Conservation (phyloP, 2,797 vertebrate species). For the Sus cebifrons region DNA sequence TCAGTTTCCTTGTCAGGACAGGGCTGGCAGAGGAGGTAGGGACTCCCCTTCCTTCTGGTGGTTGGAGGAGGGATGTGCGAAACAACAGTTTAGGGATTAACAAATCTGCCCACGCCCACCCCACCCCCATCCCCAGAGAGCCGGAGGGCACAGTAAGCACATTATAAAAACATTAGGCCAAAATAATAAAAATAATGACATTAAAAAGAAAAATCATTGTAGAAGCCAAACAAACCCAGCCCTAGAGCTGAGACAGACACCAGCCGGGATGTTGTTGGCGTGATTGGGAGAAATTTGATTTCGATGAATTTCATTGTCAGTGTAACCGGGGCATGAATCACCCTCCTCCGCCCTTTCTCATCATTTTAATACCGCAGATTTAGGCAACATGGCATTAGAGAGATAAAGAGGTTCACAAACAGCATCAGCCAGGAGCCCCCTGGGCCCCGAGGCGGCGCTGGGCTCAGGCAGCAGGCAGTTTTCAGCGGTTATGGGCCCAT, state of each 20-base stretch:
- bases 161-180: slow-evolving; percentile 83
- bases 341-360: slow-evolving; percentile 69
- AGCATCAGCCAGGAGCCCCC: slow-evolving; percentile 64
- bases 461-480: slow-evolving; percentile 62
- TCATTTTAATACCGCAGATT: slow-evolving; percentile 66
- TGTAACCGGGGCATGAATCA: slow-evolving; percentile 75
- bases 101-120: background rate
- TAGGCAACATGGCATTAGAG: slow-evolving; percentile 68
- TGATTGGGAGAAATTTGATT: slow-evolving; percentile 80
- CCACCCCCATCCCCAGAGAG: slow-evolving; percentile 14
- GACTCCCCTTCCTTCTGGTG: background rate
- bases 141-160: slow-evolving; percentile 65
- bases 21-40: background rate
- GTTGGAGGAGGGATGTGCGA: background rate
- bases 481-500: slow-evolving; percentile 40
- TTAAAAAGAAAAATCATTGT: slow-evolving; percentile 81
- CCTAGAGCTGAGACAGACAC: slow-evolving; percentile 64
- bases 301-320: slow-evolving; percentile 77
- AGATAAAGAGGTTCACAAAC: slow-evolving; percentile 70
- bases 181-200: slow-evolving; percentile 86
- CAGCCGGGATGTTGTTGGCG: slow-evolving; percentile 68
- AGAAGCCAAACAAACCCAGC: slow-evolving; percentile 79
- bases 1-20: slow-evolving; percentile 2
- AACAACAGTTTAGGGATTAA: slow-evolving; percentile 54
- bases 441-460: background rate